A percentile compares a stretch with the other conserved stretches of the same genome.
Evolutionary conservation across 2,113 vertebrate genomes (phyloP).

Genomic region (Pteronura brasiliensis): DNA sequence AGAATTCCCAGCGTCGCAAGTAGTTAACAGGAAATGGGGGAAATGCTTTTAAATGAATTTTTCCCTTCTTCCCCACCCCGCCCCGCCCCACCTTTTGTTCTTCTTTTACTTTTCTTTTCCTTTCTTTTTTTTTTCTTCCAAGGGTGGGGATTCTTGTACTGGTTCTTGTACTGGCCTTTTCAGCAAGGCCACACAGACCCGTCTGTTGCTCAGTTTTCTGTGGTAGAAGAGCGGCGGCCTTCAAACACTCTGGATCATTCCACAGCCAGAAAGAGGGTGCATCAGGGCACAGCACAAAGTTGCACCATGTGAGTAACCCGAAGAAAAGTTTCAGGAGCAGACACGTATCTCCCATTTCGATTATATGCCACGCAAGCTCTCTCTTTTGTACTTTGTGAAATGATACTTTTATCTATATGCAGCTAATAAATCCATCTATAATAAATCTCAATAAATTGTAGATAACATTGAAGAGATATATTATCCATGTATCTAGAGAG

Average conservation of each 20-base stretch:
- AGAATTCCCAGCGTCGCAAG: not conserved
- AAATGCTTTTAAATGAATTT: not conserved
- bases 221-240: not conserved
- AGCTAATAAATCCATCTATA: not conserved
- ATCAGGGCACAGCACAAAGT: not conserved
- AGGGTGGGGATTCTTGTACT: not conserved
- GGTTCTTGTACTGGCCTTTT: not conserved
- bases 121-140: not conserved
- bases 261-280: not conserved
- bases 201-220: not conserved
- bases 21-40: not conserved
- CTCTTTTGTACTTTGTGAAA: not conserved
- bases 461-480: not conserved
- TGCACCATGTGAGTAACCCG: not conserved
- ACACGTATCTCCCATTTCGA: not conserved
- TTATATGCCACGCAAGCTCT: not conserved
- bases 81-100: not conserved
- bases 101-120: not conserved
- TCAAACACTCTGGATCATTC: not conserved
- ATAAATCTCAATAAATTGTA: not conserved
- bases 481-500: not conserved
- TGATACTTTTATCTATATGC: not conserved
- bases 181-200: not conserved
- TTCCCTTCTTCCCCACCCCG: not conserved
- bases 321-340: not conserved